phyloP scores from a whole-genome alignment of 1,140 invertebrate species.

The Ceratina australensis region DNA sequence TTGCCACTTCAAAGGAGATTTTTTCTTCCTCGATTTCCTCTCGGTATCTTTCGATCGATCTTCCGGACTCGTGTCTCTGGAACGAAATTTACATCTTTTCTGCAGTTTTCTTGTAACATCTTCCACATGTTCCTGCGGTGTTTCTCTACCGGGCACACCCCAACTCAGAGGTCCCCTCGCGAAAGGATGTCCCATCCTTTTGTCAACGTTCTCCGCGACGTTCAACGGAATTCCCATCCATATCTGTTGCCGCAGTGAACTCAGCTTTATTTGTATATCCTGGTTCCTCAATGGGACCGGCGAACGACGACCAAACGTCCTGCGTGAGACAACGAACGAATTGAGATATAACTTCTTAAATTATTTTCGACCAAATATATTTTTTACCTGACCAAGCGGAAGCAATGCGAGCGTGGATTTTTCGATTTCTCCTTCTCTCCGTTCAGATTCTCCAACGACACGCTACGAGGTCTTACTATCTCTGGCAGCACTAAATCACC shows the following conservation, averaged over 20 bases:
- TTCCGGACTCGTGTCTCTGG: background rate
- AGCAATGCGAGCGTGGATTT: conserved; percentile 73
- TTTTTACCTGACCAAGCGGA: conserved; percentile 68
- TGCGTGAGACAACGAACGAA: conserved; percentile 22
- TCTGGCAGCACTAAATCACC: conserved; percentile 57
- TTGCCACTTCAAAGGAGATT: conserved; percentile 74
- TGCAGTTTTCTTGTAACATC: conserved; percentile 2
- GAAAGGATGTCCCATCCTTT: conserved; percentile 49
- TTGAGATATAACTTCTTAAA: conserved; percentile 5
- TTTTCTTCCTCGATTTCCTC: conserved; percentile 79
- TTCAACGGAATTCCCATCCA: conserved; percentile 78
- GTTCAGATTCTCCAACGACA: conserved; percentile 79
- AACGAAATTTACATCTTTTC: background rate
- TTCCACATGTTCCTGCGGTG: conserved; percentile 73
- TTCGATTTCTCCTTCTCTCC: conserved; percentile 72
- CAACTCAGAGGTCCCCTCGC: conserved; percentile 80
- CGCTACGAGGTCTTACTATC: conserved; percentile 78
- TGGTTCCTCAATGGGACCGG: conserved; percentile 71
- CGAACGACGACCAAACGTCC: conserved; percentile 65
- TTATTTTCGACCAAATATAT: background rate
- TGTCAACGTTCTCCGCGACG: conserved; percentile 23
- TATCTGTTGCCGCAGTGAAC: conserved; percentile 80
- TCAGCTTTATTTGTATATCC: conserved; percentile 81
- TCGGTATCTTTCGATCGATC: conserved; percentile 71
- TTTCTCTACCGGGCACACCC: conserved; percentile 81